Conservation (phyloP, 2,113 vertebrate genomes). For the Notechis scutatus region DNA sequence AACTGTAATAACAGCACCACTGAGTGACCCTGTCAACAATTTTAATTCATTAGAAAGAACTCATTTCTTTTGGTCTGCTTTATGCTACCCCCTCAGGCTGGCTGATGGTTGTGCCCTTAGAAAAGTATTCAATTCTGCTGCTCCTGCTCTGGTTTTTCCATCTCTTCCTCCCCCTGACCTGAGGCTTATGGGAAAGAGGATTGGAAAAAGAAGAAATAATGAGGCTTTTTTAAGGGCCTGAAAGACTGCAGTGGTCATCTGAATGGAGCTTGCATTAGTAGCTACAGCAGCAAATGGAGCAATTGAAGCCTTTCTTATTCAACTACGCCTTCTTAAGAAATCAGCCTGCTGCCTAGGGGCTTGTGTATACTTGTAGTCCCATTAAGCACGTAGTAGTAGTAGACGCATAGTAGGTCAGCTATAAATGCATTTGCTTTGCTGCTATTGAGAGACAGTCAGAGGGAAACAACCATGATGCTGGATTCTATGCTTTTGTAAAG, state of each 20-base stretch:
- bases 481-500: background rate
- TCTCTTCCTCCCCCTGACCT: background rate
- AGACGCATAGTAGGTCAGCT: background rate
- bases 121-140: background rate
- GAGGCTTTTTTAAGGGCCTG: background rate
- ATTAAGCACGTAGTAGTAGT: background rate
- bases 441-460: background rate
- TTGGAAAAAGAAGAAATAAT: background rate
- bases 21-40: background rate
- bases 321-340: background rate
- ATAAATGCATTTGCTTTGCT: background rate
- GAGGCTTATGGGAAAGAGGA: background rate
- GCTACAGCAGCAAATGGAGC: background rate
- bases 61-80: background rate
- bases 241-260: background rate
- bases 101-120: background rate
- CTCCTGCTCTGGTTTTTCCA: background rate
- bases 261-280: background rate
- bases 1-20: background rate
- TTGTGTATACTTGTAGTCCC: background rate
- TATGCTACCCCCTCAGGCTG: background rate
- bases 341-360: background rate
- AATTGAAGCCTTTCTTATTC: background rate
- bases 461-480: background rate
- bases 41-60: background rate